Evolutionary conservation across 1,140 invertebrate species (phyloP).

Genomic region (Acromyrmex echinatior): DNA sequence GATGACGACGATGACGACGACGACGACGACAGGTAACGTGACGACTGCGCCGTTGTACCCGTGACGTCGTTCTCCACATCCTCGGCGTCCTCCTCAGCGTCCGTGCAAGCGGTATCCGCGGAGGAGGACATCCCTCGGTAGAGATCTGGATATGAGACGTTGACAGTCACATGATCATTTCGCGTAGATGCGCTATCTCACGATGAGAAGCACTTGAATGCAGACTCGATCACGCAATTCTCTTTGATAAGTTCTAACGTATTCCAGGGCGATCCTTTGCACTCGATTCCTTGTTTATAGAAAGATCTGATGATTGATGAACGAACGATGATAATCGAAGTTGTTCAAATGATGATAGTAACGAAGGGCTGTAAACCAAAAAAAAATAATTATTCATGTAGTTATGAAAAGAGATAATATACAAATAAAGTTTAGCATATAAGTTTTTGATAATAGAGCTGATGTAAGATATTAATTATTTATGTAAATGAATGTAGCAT

Average conservation of each 20-base stretch:
- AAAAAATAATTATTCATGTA: neutral
- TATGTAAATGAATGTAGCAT: neutral
- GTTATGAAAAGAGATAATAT: neutral
- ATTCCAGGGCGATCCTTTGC: neutral
- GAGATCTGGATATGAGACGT: constrained; percentile 39
- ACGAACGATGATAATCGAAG: neutral
- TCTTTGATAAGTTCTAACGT: neutral
- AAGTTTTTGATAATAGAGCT: neutral
- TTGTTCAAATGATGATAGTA: neutral
- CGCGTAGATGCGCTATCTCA: neutral
- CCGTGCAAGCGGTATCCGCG: constrained; percentile 75
- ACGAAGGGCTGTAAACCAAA: constrained; percentile 8
- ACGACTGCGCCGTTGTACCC: constrained; percentile 69
- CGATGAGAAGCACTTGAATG: constrained; percentile 14
- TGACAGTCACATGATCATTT: constrained; percentile 73
- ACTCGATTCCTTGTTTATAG: neutral
- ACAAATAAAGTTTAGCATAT: neutral
- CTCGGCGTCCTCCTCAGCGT: constrained; percentile 85
- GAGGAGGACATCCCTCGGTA: constrained; percentile 81
- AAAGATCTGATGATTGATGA: neutral
- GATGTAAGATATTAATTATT: neutral
- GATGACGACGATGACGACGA: constrained; percentile 67
- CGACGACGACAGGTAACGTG: constrained; percentile 69
- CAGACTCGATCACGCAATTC: constrained; percentile 30
- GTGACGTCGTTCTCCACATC: constrained; percentile 84